Base-by-base conservation (phyloP, 2,113 vertebrate genomes). In the Paradisaea rubra region DNA sequence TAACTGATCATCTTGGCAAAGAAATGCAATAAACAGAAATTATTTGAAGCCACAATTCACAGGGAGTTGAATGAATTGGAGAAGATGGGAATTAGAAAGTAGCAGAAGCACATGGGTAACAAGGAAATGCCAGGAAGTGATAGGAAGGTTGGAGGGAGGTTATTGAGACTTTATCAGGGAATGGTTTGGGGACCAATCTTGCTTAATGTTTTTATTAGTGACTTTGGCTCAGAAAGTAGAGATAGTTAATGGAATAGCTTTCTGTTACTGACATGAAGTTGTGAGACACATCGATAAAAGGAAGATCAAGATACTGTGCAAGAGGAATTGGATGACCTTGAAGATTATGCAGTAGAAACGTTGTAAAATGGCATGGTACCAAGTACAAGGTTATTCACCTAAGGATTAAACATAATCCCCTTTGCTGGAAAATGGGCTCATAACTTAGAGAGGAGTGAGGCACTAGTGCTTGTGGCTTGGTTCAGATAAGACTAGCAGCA, bases 271-370 rank as follows among this genome's bases (percentile, higher is more conserved):
- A 93, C 45, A 86, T 20, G 35, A 88, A 92, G 45, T 57, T 88
- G 61, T 72, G 42, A 86, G 81, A 64, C 41, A 65, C 31, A 57
- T 83, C 23, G 15, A 18, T 89, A 84, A 86, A 65, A 89, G 81
- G 61, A 79, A 88, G 69, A 89, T 91, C 65, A 70, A 91, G 89
- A 91, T 95, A 60, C 3, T 33, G 49, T 68, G n/a, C 73, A 54
- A 84, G 68, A 68, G 85, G 80, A 47, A 54, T 71, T 87, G 53
- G 78, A 72, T 91, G 78, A 93, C 78, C 85, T 96, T 89, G 81
- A 89, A 61, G 78, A 93, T 87, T 68, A 74, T 73, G 65, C 52
- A 60, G 57, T 37, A 91, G 66, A 37, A 82, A 71, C 37, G 44
- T 59, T 88, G 56, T 77, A 56, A 89, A 94, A 74, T 71, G 33